phyloP scores from a whole-genome alignment of 2,888 invertebrate genomes.

The Lasioglossum villosulum region DNA sequence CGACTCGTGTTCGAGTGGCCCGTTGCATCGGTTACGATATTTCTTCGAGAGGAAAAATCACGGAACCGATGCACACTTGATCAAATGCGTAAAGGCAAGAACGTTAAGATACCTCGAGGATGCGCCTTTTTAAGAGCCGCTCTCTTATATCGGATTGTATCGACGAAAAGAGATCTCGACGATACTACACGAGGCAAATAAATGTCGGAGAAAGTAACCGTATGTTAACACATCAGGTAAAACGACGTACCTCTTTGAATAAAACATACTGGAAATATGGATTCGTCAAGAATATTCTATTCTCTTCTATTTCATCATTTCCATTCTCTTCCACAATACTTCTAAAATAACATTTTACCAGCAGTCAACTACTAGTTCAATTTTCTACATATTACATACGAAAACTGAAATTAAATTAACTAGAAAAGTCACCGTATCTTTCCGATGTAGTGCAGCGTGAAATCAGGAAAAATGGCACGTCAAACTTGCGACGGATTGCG shows the following conservation, averaged over 20 bases:
- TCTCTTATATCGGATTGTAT: not conserved
- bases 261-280: not conserved
- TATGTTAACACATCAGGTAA: not conserved
- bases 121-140: not conserved
- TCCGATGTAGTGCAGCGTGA: not conserved
- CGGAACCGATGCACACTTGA: slow-evolving; percentile 19
- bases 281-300: not conserved
- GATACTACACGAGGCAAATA: not conserved
- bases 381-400: not conserved
- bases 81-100: slow-evolving; percentile 23
- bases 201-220: not conserved
- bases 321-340: not conserved
- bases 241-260: not conserved
- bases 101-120: slow-evolving; percentile 12
- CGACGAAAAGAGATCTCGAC: not conserved
- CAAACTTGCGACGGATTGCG: slow-evolving; percentile 26
- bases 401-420: not conserved
- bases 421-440: not conserved
- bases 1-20: slow-evolving; percentile 15
- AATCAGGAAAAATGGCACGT: not conserved
- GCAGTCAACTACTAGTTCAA: not conserved
- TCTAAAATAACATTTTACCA: not conserved
- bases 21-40: slow-evolving; percentile 37
- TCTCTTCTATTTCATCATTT: too few relatives aligned
- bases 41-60: slow-evolving; percentile 43